Evolutionary conservation across 2,888 invertebrate species (phyloP), one percentile per base, ranked within the genome.

Genomic region (Enoplolaimus lenunculus): DNA sequence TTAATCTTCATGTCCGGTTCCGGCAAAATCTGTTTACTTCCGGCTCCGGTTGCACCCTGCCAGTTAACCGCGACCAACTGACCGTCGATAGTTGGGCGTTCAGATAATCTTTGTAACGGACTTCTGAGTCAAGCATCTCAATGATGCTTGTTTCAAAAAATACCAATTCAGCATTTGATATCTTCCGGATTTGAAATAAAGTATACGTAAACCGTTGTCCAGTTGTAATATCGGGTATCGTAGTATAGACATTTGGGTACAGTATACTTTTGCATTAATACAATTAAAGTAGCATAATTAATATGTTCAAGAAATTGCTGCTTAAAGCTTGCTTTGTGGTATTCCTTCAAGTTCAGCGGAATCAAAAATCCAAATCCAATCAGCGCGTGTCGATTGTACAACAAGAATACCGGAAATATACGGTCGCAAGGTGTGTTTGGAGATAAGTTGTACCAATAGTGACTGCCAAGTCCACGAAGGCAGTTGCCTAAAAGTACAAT

Each of bases 401-500:
- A 72, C 1, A 78, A 73, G 69, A 80, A 79, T 1, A 76, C 71
- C 0, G 80, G 80, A 70, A 76, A 76, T 65, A 78, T 75, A 28
- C 76, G 71, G 7, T 78, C 75, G 71, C 79, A 79, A 64, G 72
- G 68, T 76, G 78, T 76, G 70, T 78, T 74, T 3, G 70, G 70
- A 3, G 71, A 69, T 1, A 75, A 69, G 68, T 77, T 72, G 71
- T 76, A 77, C 79, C 79, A 79, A 71, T 77, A 79, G 70, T 79
- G 79, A 28, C 30, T 62, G 64, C 64, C 64, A 29, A 62, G 28
- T 13, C 64, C 64, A 30, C 30, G 7, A 62, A n/a, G n/a, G n/a
- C n/a, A n/a, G n/a, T n/a, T n/a, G n/a, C n/a, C n/a, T n/a, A n/a
- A n/a, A n/a, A n/a, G n/a, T n/a, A n/a, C n/a, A n/a, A n/a, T n/a